A percentile compares a stretch with the other conserved stretches of the same genome.
phyloP scores from a whole-genome alignment of 2,888 invertebrate genomes.

The Timema podura region DNA sequence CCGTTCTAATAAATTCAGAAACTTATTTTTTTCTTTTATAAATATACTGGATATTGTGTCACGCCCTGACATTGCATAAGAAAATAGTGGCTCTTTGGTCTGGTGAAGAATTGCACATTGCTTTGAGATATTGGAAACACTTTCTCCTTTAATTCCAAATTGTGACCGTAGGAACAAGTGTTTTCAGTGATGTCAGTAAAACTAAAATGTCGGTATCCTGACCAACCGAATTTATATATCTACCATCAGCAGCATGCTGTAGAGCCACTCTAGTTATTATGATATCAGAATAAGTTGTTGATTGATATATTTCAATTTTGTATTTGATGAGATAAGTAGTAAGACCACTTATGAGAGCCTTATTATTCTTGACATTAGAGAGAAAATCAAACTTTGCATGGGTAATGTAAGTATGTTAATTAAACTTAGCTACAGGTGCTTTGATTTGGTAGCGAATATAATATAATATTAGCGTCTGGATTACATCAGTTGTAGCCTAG shows the following conservation, averaged over 20 bases:
- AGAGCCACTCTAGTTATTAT: not conserved
- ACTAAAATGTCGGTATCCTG: not conserved
- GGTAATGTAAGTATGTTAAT: not conserved
- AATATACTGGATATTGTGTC: not conserved
- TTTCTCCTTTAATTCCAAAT: conserved; percentile 1
- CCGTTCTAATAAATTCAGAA: not conserved
- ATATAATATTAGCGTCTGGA: no score
- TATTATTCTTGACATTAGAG: not conserved
- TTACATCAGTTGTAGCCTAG: no score
- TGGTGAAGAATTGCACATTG: not conserved
- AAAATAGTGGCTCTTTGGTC: not conserved
- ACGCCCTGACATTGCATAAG: not conserved
- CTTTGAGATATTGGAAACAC: not conserved
- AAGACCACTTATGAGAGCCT: not conserved
- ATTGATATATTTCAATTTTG: not conserved
- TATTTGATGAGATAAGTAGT: not conserved
- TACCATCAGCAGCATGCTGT: not conserved
- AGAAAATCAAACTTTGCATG: not conserved
- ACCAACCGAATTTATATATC: not conserved
- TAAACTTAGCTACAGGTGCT: not conserved
- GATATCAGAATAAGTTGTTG: not conserved
- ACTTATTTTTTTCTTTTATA: not conserved
- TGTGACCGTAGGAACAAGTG: not conserved
- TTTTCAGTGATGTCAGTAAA: not conserved
- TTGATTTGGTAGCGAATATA: not conserved